These are phyloP conservation scores for Enteromius afrohamiltoni DNA, from an alignment of 2,797 vertebrate species.

Conservation along the genomic window DNA sequence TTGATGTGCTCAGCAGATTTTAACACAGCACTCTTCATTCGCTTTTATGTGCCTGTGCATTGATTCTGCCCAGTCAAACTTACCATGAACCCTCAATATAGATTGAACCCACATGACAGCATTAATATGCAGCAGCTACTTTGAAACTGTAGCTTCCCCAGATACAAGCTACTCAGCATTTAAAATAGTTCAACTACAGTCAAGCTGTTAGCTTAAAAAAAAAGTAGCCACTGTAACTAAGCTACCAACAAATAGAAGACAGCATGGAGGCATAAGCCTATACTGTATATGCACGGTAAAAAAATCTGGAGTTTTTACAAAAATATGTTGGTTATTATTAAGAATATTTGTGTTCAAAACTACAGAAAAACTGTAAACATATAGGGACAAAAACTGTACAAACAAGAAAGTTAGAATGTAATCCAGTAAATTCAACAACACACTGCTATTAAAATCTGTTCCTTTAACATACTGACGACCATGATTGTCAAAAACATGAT, in stretches of 20 bases:
- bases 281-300: too few relatives aligned
- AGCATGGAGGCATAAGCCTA: too few relatives aligned
- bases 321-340: too few relatives aligned
- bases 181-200: background rate
- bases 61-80: slow-evolving; percentile 32
- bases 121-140: slow-evolving; percentile 57
- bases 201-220: background rate
- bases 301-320: too few relatives aligned
- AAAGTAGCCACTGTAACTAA: background rate
- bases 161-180: slow-evolving; percentile 16
- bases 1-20: slow-evolving; percentile 69
- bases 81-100: slow-evolving; percentile 42
- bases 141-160: slow-evolving; percentile 10
- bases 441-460: too few relatives aligned
- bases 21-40: slow-evolving; percentile 59
- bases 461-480: too few relatives aligned
- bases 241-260: background rate
- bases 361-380: too few relatives aligned
- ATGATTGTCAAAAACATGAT: too few relatives aligned
- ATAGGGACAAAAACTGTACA: too few relatives aligned
- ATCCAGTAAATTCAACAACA: too few relatives aligned
- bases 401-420: too few relatives aligned
- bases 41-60: slow-evolving; percentile 56
- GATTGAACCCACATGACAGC: slow-evolving; percentile 61
- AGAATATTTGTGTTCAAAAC: too few relatives aligned